A percentile compares a stretch with the other conserved stretches of the same genome.
phyloP scores from a whole-genome alignment of 1,140 invertebrate genomes.

The Meteorus sp. region DNA sequence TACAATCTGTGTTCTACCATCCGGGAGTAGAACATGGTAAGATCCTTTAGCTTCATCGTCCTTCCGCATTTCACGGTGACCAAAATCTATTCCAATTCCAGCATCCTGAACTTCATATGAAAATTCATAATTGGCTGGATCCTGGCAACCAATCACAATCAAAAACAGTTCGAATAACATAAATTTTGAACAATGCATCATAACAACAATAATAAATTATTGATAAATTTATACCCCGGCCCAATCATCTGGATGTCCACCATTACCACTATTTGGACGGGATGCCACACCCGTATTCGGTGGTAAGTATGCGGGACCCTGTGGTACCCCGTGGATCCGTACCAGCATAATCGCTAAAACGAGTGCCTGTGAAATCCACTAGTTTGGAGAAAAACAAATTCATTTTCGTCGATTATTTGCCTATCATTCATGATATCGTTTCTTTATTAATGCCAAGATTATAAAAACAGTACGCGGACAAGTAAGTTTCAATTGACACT shows the following conservation, averaged over 20 bases:
- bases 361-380: constrained; percentile 36
- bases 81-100: constrained; percentile 62
- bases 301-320: constrained; percentile 61
- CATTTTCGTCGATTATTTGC: constrained; percentile 5
- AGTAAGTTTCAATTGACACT: constrained; percentile 2
- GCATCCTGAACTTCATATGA: constrained; percentile 68
- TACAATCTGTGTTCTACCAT: constrained; percentile 67
- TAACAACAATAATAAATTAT: not conserved
- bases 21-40: constrained; percentile 68
- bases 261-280: constrained; percentile 27
- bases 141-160: constrained; percentile 53
- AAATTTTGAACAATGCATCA: constrained; percentile 22
- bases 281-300: constrained; percentile 49
- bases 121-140: constrained; percentile 70
- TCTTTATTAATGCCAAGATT: not conserved
- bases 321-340: constrained; percentile 50
- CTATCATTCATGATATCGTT: not conserved
- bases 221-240: constrained; percentile 44
- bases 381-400: too few species aligned
- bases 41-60: constrained; percentile 65
- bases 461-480: not conserved
- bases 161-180: not conserved
- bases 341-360: constrained; percentile 45
- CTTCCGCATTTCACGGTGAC: constrained; percentile 66
- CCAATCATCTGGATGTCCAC: constrained; percentile 55